Conservation (phyloP, 2,888 invertebrate genomes). For the Zonitis immaculata region DNA sequence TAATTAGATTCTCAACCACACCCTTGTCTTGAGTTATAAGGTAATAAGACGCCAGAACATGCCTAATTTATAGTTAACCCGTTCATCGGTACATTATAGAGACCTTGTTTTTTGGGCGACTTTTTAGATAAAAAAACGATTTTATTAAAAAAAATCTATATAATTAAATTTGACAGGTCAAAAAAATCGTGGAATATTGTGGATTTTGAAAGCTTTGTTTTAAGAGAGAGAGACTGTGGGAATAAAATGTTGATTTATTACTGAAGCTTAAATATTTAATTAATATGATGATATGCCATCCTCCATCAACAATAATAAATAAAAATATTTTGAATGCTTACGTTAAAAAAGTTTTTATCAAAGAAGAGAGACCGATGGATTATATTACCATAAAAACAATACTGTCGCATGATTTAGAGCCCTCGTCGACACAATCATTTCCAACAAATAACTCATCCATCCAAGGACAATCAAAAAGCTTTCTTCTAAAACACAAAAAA, state of each 20-base stretch:
- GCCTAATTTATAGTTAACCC: conserved; percentile 48
- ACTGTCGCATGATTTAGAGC: conserved; percentile 31
- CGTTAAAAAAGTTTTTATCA: conserved; percentile 29
- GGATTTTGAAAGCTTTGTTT: conserved; percentile 5
- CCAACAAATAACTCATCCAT: conserved; percentile 31
- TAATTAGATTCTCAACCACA: conserved; percentile 50
- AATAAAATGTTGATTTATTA: conserved; percentile 36
- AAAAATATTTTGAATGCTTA: conserved; percentile 34
- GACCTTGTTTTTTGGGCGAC: conserved; percentile 20
- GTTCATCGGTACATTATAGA: conserved; percentile 35
- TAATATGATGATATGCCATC: conserved; percentile 36
- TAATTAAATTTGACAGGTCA: conserved; percentile 33
- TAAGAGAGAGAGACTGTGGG: conserved; percentile 29
- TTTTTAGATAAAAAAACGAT: conserved; percentile 31
- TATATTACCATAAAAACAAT: conserved; percentile 42
- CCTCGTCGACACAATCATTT: conserved; percentile 26
- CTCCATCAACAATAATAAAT: conserved; percentile 38
- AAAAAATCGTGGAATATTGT: conserved; percentile 7
- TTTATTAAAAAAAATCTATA: conserved; percentile 37
- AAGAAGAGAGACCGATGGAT: conserved; percentile 25
- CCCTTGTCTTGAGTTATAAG: conserved; percentile 50
- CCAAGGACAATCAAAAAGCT: conserved; percentile 7
- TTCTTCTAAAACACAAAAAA: no score
- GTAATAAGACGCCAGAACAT: conserved; percentile 48
- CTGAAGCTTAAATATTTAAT: conserved; percentile 32